These are phyloP conservation scores for Leptopilina drosophilae DNA, from an alignment of 2,888 invertebrate species.

Conservation along the genomic window DNA sequence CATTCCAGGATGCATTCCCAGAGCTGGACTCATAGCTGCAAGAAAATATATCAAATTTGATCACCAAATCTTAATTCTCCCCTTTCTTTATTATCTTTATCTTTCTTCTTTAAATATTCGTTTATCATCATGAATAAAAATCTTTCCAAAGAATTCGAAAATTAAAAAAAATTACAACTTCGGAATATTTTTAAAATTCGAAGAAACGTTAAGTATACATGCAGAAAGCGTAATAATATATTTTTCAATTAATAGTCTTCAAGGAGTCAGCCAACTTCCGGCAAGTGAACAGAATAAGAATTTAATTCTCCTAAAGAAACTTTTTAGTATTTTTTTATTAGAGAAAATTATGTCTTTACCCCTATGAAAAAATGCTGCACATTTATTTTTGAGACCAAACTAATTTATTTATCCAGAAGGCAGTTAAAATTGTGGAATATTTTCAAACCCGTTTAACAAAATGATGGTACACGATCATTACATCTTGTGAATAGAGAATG, in stretches of 20 bases:
- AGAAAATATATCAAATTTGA: conserved; percentile 44
- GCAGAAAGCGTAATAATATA: conserved; percentile 10
- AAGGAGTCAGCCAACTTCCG: conserved; percentile 68
- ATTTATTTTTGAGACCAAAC: not conserved
- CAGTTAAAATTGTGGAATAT: not conserved
- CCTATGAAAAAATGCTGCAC: too few species aligned
- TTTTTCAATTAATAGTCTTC: conserved; percentile 56
- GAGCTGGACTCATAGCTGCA: conserved; percentile 91
- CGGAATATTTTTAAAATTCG: not conserved
- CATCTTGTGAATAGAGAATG: not conserved
- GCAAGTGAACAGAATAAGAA: conserved; percentile 70
- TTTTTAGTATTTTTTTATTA: not conserved
- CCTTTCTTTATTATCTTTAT: too few species aligned
- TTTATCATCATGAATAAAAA: too few species aligned
- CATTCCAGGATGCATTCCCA: conserved; percentile 82
- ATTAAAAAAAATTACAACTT: not conserved
- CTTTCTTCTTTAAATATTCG: too few species aligned
- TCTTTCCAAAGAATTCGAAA: too few species aligned
- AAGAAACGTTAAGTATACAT: not conserved
- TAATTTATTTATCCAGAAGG: not conserved
- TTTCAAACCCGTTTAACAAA: not conserved
- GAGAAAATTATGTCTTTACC: too few species aligned
- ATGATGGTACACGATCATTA: not conserved
- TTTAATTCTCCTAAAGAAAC: conserved; percentile 41
- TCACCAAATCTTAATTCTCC: not conserved